Base-by-base conservation (phyloP, 2,113 vertebrate species). In the Probosciger aterrimus region DNA sequence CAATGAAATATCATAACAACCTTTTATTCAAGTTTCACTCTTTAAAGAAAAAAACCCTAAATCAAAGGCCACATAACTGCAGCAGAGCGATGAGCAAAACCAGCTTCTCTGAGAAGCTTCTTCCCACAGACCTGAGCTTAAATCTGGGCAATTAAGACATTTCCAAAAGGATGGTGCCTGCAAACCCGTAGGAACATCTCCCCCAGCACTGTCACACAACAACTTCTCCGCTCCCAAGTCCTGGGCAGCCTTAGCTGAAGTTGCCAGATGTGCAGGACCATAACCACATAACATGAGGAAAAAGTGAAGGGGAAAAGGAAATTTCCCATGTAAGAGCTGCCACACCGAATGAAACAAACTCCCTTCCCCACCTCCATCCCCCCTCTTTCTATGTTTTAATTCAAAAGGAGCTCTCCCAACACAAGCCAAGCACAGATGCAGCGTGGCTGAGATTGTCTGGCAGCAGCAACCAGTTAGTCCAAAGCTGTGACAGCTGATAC, bases 341-440 rank as follows among this genome's bases (percentile, higher is more conserved):
- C 84, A 75, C 53, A 78, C 28, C 14, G n/a, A n/a, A n/a, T n/a
- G n/a, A n/a, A n/a, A n/a, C n/a, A 37, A 62, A 59, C 57, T 35
- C 57, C 57, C 57, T 35, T 35, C 57, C 33, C 33, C 57, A 59
- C 57, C 9, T 35, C 57, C 57, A 59, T 35, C 33, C 33, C 2
- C 5, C 4, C 9, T 6, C 10, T 27, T 41, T 46, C 39, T 28
- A 18, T 7, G 33, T 28, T 12, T 63, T 6, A 11, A 37, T 57
- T 86, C 3, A 0, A 17, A 82, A 57, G 0, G 4, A 90, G 57
- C 65, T 43, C 25, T 84, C 73, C 57, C 0, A 0, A 17, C 84
- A 78, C 65, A 44, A 50, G 81, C 60, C 93, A 85, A 82, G 78
- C 33, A 35, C 55, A 63, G 86, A 79, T 6, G 12, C 11, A 13